phyloP scores from a whole-genome alignment of 1,140 invertebrate genomes.

The Brachionus rubens region DNA sequence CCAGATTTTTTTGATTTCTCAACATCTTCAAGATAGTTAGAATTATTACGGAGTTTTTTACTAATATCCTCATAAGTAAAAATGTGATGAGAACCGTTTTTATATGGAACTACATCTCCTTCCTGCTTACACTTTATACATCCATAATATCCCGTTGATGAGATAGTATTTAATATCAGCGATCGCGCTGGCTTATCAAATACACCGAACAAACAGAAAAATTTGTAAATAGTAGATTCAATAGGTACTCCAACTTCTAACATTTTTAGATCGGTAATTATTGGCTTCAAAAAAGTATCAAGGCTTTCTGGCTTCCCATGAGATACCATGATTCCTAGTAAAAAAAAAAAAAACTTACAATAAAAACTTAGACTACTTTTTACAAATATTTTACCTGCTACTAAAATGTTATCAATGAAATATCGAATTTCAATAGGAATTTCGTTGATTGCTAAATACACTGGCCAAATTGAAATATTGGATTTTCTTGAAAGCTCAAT shows the following conservation, averaged over 20 bases:
- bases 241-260: background rate
- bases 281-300: background rate
- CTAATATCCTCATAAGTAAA: background rate
- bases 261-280: background rate
- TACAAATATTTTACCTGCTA: too few species aligned
- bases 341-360: too few species aligned
- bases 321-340: background rate
- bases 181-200: slow-evolving; percentile 2
- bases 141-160: background rate
- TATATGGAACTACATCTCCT: background rate
- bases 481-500: too few species aligned
- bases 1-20: background rate
- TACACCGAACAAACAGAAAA: background rate
- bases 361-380: too few species aligned
- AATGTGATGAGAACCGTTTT: background rate
- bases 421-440: too few species aligned
- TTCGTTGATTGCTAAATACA: too few species aligned
- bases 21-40: background rate
- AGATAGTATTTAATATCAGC: background rate
- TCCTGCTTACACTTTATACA: slow-evolving; percentile 11
- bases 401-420: too few species aligned
- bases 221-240: background rate
- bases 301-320: background rate
- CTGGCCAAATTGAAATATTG: too few species aligned
- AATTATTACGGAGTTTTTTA: background rate